Conservation (phyloP, 2,113 vertebrate species). For the Pristiophorus japonicus region DNA sequence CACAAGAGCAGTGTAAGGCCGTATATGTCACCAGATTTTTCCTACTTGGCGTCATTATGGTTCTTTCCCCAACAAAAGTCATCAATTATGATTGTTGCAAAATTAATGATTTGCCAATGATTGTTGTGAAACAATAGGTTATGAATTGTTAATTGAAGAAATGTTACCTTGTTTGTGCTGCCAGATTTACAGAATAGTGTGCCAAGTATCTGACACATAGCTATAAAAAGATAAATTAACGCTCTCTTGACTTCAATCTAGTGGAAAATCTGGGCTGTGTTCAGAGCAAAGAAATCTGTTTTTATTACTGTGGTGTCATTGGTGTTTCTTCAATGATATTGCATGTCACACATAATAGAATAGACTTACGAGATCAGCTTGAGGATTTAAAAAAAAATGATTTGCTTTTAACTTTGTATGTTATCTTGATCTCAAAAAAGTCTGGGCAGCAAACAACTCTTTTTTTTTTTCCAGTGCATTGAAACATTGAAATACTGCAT, state of each 20-base stretch:
- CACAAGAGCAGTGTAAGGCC: neutral
- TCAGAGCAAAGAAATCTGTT: neutral
- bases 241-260: neutral
- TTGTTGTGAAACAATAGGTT: neutral
- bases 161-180: neutral
- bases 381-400: neutral
- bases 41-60: neutral
- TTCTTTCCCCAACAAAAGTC: constrained; percentile 4
- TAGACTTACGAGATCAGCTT: neutral
- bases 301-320: neutral
- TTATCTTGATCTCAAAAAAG: neutral
- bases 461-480: neutral
- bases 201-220: constrained; percentile 17
- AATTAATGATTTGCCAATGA: neutral
- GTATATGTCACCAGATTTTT: neutral
- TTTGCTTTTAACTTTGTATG: neutral
- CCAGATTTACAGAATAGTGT: neutral
- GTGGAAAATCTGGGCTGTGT: neutral
- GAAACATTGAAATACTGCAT: neutral
- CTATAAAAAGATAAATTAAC: constrained; percentile 19
- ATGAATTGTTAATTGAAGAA: neutral
- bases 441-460: neutral
- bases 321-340: neutral
- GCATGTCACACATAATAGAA: neutral
- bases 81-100: neutral